Conservation (phyloP, 2,888 invertebrate species). For the Xestia sexstrigata region DNA sequence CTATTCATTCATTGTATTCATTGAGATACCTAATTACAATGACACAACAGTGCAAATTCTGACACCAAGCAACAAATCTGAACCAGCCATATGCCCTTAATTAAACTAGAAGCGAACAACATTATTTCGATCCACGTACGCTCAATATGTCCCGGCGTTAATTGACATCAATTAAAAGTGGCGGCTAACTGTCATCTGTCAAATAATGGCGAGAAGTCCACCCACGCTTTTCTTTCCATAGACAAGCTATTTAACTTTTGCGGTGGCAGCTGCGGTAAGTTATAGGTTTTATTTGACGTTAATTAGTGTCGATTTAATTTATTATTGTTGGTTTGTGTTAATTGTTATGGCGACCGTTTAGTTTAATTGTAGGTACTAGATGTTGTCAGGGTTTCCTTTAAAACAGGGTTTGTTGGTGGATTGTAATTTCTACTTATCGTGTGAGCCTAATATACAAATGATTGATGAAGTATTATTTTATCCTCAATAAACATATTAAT, state of each 20-base stretch:
- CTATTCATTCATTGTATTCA: no score
- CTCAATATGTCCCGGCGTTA: conserved; percentile 61
- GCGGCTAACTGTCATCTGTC: conserved; percentile 79
- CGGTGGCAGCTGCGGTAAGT: conserved; percentile 75
- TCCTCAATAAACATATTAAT: background rate
- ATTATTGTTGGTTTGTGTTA: conserved; percentile 64
- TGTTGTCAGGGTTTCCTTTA: conserved; percentile 6
- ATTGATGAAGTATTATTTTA: background rate
- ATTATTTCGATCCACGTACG: conserved; percentile 54
- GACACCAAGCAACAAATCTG: conserved; percentile 20
- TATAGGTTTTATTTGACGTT: conserved; percentile 69
- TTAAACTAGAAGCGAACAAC: conserved; percentile 51
- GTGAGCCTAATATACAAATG: background rate
- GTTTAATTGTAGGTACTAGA: conserved; percentile 7
- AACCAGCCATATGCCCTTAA: conserved; percentile 39
- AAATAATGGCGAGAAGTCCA: conserved; percentile 80
- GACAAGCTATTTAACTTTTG: conserved; percentile 75
- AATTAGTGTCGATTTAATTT: conserved; percentile 76
- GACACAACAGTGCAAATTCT: conserved; percentile 2
- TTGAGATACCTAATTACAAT: conserved; percentile 23
- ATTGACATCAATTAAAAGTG: conserved; percentile 77
- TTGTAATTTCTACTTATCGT: background rate
- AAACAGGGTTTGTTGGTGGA: background rate
- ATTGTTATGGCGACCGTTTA: conserved; percentile 56
- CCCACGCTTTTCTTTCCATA: conserved; percentile 82